Conservation (phyloP, 2,113 vertebrate genomes). For the Plotosus lineatus region DNA sequence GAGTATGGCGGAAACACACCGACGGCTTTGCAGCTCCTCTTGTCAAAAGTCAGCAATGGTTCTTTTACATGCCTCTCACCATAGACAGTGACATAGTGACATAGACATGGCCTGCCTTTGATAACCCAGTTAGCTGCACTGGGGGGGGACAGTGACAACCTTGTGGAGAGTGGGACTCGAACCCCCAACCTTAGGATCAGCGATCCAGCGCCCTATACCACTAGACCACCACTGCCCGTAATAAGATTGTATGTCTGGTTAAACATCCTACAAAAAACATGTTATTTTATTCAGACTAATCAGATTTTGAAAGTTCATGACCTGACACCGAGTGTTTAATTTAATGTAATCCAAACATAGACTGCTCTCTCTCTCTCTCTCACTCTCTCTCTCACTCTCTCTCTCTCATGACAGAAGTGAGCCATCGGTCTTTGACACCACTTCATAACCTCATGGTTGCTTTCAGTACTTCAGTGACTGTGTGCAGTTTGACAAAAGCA, state of each 20-base stretch:
- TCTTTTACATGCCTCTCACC: too few relatives aligned
- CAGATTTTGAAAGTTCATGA: neutral
- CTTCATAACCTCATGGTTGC: slow-evolving; percentile 61
- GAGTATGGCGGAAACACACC: too few relatives aligned
- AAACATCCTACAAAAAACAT: neutral
- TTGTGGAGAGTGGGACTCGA: too few relatives aligned
- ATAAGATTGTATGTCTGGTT: neutral
- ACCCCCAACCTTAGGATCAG: too few relatives aligned
- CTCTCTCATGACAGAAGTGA: slow-evolving; percentile 26
- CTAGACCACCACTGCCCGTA: too few relatives aligned
- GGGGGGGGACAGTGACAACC: too few relatives aligned
- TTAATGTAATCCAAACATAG: neutral
- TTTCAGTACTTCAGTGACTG: slow-evolving; percentile 59
- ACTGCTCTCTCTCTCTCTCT: neutral
- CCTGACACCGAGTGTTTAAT: neutral
- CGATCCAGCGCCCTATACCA: too few relatives aligned
- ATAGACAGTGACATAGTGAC: too few relatives aligned
- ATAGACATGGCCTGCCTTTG: too few relatives aligned
- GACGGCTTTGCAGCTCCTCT: too few relatives aligned
- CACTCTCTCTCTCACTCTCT: slow-evolving; percentile 21
- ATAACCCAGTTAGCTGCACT: too few relatives aligned
- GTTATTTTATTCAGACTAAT: neutral
- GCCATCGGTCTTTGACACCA: slow-evolving; percentile 64
- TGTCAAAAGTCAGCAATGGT: too few relatives aligned
- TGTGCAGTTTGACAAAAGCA: slow-evolving; percentile 59